Evolutionary conservation across 2,113 vertebrate species (phyloP).

Genomic region (Grallaria varia): DNA sequence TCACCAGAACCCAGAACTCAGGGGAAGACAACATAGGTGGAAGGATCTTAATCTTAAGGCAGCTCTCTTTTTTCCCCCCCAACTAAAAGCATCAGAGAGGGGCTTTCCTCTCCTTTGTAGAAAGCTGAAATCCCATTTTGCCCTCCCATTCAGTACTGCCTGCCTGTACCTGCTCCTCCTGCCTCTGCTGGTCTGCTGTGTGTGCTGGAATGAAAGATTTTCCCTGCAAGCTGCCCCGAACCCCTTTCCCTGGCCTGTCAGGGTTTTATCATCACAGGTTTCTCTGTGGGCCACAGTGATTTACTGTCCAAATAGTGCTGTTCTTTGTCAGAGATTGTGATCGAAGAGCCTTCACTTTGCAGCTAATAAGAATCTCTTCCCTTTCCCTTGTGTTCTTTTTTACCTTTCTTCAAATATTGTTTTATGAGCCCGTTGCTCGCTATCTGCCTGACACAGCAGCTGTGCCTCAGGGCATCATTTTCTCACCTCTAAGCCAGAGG

Average conservation of each 20-base stretch:
- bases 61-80: neutral
- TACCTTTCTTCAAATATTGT: slow-evolving; percentile 56
- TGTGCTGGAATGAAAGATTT: slow-evolving; percentile 66
- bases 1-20: neutral
- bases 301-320: slow-evolving; percentile 60
- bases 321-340: slow-evolving; percentile 58
- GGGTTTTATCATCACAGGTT: slow-evolving; percentile 49
- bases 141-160: neutral
- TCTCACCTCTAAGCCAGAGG: slow-evolving; percentile 50
- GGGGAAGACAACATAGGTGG: neutral
- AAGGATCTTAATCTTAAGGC: neutral
- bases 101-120: slow-evolving; percentile 15
- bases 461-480: slow-evolving; percentile 50
- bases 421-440: slow-evolving; percentile 44
- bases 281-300: slow-evolving; percentile 54
- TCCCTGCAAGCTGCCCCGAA: slow-evolving; percentile 55
- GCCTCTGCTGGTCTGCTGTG: slow-evolving; percentile 46
- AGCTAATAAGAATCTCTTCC: slow-evolving; percentile 33
- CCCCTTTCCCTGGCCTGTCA: slow-evolving; percentile 48
- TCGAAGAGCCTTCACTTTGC: slow-evolving; percentile 31
- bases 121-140: slow-evolving; percentile 8
- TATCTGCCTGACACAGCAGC: slow-evolving; percentile 33
- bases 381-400: neutral
- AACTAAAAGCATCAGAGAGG: neutral
- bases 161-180: slow-evolving; percentile 68